Percentiles rank a stretch among this genome's conserved stretches.
Conservation (phyloP, 2,113 vertebrate species). For the Lepus americanus region DNA sequence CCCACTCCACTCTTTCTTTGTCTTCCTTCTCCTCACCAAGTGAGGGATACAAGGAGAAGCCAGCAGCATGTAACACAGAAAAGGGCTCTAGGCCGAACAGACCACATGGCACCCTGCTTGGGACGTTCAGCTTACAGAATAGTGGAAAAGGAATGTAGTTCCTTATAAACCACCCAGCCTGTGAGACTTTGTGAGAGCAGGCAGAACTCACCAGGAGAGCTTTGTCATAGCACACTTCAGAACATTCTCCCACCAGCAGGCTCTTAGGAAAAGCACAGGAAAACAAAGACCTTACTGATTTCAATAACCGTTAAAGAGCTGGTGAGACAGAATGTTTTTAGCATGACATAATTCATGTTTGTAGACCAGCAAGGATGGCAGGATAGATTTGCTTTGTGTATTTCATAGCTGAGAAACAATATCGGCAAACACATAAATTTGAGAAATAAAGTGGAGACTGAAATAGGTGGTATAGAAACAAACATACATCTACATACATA, state of each 20-base stretch:
- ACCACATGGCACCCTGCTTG: not conserved
- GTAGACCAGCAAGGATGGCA: not conserved
- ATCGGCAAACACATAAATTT: not conserved
- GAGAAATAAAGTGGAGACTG: not conserved
- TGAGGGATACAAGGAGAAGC: not conserved
- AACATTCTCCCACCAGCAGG: fast-evolving
- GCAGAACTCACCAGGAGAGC: not conserved
- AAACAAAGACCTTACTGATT: not conserved
- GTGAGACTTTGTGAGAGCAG: not conserved
- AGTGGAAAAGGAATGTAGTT: not conserved
- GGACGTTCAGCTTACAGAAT: not conserved
- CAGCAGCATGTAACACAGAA: not conserved
- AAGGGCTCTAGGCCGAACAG: not conserved
- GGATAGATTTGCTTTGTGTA: not conserved
- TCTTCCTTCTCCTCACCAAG: not conserved
- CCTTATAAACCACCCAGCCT: not conserved
- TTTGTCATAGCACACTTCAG: not conserved
- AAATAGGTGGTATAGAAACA: not conserved
- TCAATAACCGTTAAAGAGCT: not conserved
- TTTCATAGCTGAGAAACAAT: not conserved
- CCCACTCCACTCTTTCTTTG: no score
- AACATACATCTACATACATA: not conserved
- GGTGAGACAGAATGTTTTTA: not conserved
- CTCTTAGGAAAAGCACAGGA: not conserved
- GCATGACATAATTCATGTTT: not conserved